These are phyloP conservation scores for Blastobasis lacticolella DNA, from an alignment of 2,888 invertebrate species.

Conservation along the genomic window DNA sequence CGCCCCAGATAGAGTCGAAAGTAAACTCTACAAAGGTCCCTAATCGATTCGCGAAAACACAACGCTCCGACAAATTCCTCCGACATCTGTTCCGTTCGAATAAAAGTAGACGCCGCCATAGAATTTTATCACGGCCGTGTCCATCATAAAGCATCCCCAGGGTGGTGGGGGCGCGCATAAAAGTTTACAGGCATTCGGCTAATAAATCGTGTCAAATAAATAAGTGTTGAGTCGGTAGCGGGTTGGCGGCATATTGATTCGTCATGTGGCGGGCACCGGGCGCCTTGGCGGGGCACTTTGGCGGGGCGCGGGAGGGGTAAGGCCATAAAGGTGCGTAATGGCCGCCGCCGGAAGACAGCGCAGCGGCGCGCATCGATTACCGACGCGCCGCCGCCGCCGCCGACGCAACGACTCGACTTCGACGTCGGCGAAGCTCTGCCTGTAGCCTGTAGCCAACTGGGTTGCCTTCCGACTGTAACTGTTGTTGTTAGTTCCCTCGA, in stretches of 20 bases:
- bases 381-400: slow-evolving; percentile 40
- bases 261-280: slow-evolving; percentile 72
- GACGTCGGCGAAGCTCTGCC: no score
- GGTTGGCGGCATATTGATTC: slow-evolving; percentile 74
- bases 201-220: slow-evolving; percentile 74
- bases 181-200: slow-evolving; percentile 72
- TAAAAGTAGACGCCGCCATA: slow-evolving; percentile 57
- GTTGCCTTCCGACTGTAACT: no score
- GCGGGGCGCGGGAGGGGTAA: slow-evolving; percentile 43
- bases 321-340: slow-evolving; percentile 86
- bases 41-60: no score
- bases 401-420: slow-evolving; percentile 7
- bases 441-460: no score
- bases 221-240: slow-evolving; percentile 74
- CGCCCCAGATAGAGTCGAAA: no score
- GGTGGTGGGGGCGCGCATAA: slow-evolving; percentile 52
- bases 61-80: slow-evolving; percentile 16
- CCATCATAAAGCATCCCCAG: slow-evolving; percentile 63
- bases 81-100: slow-evolving; percentile 60
- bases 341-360: slow-evolving; percentile 80
- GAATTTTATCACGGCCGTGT: slow-evolving; percentile 64
- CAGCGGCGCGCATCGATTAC: slow-evolving; percentile 82
- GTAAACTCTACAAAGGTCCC: no score
- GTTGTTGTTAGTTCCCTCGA: no score
- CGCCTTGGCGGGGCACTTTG: slow-evolving; percentile 23